Evolutionary conservation across 2,797 vertebrate species (phyloP).

Genomic region (Liasis olivaceus): DNA sequence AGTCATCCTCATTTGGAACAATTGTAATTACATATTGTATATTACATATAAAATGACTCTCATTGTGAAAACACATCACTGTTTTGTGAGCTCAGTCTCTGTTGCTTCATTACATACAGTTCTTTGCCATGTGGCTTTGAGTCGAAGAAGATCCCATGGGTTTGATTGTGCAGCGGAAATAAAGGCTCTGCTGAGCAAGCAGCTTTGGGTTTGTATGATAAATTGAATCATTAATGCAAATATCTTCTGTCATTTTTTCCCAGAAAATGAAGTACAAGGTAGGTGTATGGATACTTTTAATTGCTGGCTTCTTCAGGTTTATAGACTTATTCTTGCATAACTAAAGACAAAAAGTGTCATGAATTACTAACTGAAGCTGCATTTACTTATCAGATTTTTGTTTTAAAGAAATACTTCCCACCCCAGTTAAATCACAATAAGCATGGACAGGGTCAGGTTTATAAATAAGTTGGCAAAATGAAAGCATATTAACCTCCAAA

Average conservation of each 20-base stretch:
- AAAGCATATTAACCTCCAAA: background rate
- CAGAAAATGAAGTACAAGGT: background rate
- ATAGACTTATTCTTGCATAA: background rate
- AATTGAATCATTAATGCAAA: background rate
- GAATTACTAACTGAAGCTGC: background rate
- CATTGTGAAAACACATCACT: background rate
- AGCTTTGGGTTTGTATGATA: background rate
- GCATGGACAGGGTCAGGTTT: too few relatives aligned
- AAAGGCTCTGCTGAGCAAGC: background rate
- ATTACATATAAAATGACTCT: background rate
- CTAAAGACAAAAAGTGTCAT: background rate
- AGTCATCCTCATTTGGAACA: slow-evolving; percentile 71
- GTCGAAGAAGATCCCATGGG: slow-evolving; percentile 23
- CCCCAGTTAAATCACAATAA: background rate
- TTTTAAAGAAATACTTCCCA: background rate
- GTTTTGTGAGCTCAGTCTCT: slow-evolving; percentile 33
- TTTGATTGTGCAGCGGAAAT: slow-evolving; percentile 5
- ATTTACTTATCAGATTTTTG: background rate
- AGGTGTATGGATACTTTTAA: background rate
- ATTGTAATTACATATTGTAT: slow-evolving; percentile 65
- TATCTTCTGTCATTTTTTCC: background rate
- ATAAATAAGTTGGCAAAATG: background rate
- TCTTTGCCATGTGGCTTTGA: slow-evolving; percentile 30
- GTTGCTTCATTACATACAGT: background rate
- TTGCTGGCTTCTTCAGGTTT: background rate